A percentile compares a stretch with the other conserved stretches of the same genome.
These are phyloP conservation scores for Rhadina sibilatrix DNA, from an alignment of 2,113 vertebrate species.

Conservation along the genomic window DNA sequence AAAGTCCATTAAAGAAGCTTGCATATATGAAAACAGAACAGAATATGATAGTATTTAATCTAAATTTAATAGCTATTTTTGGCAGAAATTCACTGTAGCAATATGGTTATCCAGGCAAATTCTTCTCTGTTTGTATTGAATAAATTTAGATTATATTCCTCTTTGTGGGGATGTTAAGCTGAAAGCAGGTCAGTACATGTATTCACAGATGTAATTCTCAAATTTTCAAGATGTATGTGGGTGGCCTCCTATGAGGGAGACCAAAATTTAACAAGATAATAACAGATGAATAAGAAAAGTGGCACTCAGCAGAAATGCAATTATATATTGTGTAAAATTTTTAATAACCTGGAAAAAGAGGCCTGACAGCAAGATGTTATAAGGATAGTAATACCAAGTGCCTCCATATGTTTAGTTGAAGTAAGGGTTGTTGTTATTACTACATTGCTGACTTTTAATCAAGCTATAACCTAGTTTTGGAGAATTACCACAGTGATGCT, in stretches of 20 bases:
- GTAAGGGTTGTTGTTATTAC: neutral
- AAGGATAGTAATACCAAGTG: neutral
- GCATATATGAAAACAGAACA: neutral
- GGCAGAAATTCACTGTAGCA: neutral
- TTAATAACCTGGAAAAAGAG: neutral
- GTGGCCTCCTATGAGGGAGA: neutral
- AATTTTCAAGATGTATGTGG: neutral
- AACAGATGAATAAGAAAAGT: neutral
- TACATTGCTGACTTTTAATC: neutral
- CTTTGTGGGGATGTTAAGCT: neutral
- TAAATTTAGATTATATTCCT: neutral
- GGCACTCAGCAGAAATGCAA: neutral
- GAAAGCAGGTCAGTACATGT: neutral
- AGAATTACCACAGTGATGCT: neutral
- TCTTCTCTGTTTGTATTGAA: neutral
- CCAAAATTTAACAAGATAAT: neutral
- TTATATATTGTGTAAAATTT: neutral
- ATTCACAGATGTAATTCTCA: neutral
- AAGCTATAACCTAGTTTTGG: neutral
- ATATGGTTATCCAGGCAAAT: neutral
- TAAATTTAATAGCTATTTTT: neutral
- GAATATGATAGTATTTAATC: neutral
- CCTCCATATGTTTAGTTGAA: neutral
- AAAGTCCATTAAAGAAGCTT: neutral
- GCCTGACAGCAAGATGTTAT: neutral